phyloP scores from a whole-genome alignment of 2,888 invertebrate species.

The Conops quadrifasciatus region DNA sequence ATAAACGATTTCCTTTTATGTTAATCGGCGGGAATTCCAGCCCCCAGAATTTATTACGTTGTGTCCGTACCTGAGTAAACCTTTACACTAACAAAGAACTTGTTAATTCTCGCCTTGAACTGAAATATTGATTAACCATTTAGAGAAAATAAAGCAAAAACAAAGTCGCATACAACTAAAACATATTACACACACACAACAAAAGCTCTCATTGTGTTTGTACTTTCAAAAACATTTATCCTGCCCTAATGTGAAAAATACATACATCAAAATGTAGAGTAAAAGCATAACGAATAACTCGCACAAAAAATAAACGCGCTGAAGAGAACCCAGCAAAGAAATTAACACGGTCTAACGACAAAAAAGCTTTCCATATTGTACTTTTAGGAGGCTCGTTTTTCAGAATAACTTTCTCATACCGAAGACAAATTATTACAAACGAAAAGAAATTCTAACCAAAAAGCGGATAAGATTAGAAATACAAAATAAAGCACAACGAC shows the following conservation, averaged over 20 bases:
- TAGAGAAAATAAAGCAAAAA: slow-evolving; percentile 29
- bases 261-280: background rate
- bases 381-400: slow-evolving; percentile 20
- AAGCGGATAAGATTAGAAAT: background rate
- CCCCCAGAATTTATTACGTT: slow-evolving; percentile 15
- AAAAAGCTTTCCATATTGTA: slow-evolving; percentile 17
- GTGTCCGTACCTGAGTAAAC: slow-evolving; percentile 23
- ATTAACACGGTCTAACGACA: background rate
- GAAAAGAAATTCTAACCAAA: background rate
- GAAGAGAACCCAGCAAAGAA: background rate
- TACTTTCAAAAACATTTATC: slow-evolving; percentile 9
- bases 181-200: slow-evolving; percentile 23
- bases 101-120: slow-evolving; percentile 49
- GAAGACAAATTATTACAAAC: background rate
- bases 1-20: background rate
- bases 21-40: slow-evolving; percentile 3
- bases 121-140: slow-evolving; percentile 51
- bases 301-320: background rate
- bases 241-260: no score
- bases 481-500: background rate
- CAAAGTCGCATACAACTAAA: background rate
- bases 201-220: no score
- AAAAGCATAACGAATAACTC: background rate
- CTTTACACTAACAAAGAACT: slow-evolving; percentile 42
- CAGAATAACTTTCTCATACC: background rate